Evolutionary conservation across 2,888 invertebrate species (phyloP).

Genomic region (Agriopis marginaria): DNA sequence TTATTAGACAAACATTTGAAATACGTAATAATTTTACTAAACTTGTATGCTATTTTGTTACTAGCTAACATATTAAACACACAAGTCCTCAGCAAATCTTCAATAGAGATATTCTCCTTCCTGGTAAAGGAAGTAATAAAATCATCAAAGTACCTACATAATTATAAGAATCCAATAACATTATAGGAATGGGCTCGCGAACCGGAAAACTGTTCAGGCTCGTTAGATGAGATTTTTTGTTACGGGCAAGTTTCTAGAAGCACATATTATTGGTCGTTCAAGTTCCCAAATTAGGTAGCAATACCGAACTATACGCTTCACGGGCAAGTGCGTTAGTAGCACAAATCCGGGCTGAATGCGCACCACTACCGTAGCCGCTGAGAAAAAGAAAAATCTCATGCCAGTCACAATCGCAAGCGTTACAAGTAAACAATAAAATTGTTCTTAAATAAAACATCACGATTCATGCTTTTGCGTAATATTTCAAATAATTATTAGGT

Average conservation of each 20-base stretch:
- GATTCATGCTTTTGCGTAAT: conserved; percentile 32
- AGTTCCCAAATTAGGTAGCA: conserved; percentile 28
- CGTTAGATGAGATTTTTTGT: conserved; percentile 23
- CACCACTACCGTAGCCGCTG: background rate
- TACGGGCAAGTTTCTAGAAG: conserved; percentile 18
- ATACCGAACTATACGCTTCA: background rate
- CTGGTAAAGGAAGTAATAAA: background rate
- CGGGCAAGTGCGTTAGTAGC: conserved; percentile 11
- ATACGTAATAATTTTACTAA: no score
- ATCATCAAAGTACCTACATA: conserved; percentile 12
- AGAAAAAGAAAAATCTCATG: conserved; percentile 25
- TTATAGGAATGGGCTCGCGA: conserved; percentile 9
- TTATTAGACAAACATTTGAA: no score
- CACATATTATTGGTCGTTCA: conserved; percentile 8
- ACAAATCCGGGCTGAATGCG: conserved; percentile 25
- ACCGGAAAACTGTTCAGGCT: conserved; percentile 19
- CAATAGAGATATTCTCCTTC: background rate
- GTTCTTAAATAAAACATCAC: conserved; percentile 31
- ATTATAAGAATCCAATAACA: conserved; percentile 6
- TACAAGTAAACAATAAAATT: conserved; percentile 33
- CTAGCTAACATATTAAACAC: background rate
- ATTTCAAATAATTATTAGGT: conserved; percentile 19
- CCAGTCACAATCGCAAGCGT: conserved; percentile 7
- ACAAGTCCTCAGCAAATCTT: background rate
- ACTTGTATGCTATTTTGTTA: background rate